Evolutionary conservation across 2,113 vertebrate genomes (phyloP).

Genomic region (Macrotis lagotis): DNA sequence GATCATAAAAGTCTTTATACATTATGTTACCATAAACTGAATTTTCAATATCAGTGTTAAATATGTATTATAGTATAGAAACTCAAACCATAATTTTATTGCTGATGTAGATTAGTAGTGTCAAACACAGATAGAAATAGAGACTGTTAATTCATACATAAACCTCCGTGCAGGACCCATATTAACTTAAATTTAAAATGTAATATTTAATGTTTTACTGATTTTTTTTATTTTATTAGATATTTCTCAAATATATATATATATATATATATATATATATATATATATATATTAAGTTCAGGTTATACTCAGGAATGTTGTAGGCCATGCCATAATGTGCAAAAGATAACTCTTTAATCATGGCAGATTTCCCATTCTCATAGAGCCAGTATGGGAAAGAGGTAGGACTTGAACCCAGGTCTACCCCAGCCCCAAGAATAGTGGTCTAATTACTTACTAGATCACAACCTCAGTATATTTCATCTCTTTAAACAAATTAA

Average conservation of each 20-base stretch:
- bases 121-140: neutral
- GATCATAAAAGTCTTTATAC: neutral
- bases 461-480: neutral
- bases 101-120: neutral
- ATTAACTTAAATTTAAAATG: neutral
- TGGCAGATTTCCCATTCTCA: neutral
- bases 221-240: neutral
- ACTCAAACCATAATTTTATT: neutral
- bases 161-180: neutral
- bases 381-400: neutral
- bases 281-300: neutral
- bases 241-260: neutral
- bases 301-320: neutral
- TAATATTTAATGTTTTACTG: neutral
- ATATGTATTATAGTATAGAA: neutral
- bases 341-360: neutral
- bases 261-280: too few species aligned
- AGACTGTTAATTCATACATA: neutral
- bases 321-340: neutral
- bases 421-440: neutral
- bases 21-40: neutral
- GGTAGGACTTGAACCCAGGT: neutral
- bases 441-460: neutral
- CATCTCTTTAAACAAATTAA: neutral
- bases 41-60: neutral